Conservation (phyloP, 2,888 invertebrate genomes). For the Sesia bembeciformis region DNA sequence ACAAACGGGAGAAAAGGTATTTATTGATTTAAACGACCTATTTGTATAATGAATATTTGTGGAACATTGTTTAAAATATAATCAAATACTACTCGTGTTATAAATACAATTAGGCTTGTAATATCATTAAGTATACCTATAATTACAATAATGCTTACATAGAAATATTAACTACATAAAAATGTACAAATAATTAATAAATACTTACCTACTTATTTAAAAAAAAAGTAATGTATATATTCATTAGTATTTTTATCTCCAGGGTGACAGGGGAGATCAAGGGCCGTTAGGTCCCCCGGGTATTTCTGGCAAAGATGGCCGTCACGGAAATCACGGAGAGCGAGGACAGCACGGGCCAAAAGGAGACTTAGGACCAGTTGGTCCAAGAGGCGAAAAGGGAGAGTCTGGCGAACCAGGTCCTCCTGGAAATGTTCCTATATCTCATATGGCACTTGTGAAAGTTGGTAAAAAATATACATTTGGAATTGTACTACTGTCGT, state of each 20-base stretch:
- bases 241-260: conserved; percentile 6
- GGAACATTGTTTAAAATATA: no score
- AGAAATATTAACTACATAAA: no score
- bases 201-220: no score
- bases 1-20: conserved; percentile 33
- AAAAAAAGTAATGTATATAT: no score
- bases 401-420: conserved; percentile 80
- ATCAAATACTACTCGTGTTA: no score
- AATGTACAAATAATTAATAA: no score
- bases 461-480: conserved; percentile 7
- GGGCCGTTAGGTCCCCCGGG: conserved; percentile 73
- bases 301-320: conserved; percentile 33
- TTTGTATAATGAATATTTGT: no score
- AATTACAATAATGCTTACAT: no score
- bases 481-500: not conserved
- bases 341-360: conserved; percentile 77
- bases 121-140: no score
- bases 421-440: conserved; percentile 33
- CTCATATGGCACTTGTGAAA: conserved; percentile 16
- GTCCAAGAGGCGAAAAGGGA: conserved; percentile 69
- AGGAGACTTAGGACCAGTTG: conserved; percentile 58
- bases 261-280: conserved; percentile 82
- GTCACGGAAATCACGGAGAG: conserved; percentile 76
- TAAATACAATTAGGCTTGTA: no score
- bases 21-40: no score